Evolutionary conservation across 2,113 vertebrate species (phyloP), one percentile per base, ranked within the genome.

Genomic region (Grallaria varia): DNA sequence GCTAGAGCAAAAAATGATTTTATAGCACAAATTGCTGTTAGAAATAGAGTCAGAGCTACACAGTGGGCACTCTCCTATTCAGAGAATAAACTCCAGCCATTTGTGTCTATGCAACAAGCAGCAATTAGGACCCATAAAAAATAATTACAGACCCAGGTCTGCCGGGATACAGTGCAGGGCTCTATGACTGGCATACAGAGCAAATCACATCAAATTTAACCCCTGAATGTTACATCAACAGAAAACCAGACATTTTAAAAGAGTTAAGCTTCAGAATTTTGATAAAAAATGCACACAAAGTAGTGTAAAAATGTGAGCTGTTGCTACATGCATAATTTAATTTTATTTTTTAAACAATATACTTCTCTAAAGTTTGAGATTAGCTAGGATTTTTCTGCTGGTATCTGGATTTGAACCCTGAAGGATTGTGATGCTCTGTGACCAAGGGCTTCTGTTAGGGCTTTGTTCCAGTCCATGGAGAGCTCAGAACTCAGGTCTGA

Each of bases 41-140:
- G 62, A 68, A 81, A 59, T 22, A 30, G 75, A 94, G 55, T 74
- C 66, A 67, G 68, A 93, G 47, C 47, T 71, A 80, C 0, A 7
- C 14, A 80, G 73, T 9, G n/a, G 71, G 72, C 82, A 93, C 37
- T 42, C 31, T 83, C 67, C 52, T 84, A 50, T 80, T 88, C 83
- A 92, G 49, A 89, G 35, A 53, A 33, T 37, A 53, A 93, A 84
- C 60, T 89, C 63, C 23, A 78, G 66, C 74, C 90, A 84, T 74
- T 94, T 12, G 4, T 68, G 73, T 85, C 95, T 72, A 92, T 76
- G 86, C 91, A 95, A 93, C 69, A 89, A 87, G 64, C 84, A 95
- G 93, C 80, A 96, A 87, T 95, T 89, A 95, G 77, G 91, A 87
- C 68, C 88, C 79, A 93, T 44, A 75, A 91, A 90, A 92, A 91